These are phyloP conservation scores for Cebus imitator DNA, from an alignment of 2,113 vertebrate genomes.

Conservation along the genomic window DNA sequence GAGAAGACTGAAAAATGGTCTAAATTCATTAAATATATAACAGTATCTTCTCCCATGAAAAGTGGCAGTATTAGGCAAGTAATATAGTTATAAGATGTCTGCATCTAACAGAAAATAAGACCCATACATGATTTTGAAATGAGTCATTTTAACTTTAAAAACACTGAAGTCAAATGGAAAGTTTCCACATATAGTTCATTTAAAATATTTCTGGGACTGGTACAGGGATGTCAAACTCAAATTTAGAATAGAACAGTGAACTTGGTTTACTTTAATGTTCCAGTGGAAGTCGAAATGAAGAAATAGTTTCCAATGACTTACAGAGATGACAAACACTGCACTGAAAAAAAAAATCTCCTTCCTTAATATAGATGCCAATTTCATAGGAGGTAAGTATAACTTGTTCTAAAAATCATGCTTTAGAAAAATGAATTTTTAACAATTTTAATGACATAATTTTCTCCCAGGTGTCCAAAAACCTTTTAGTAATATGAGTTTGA, in stretches of 20 bases:
- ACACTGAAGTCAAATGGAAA: not conserved
- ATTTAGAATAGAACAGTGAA: not conserved
- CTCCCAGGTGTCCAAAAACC: not conserved
- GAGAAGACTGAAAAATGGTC: not conserved
- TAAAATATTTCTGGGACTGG: not conserved
- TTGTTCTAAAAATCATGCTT: not conserved
- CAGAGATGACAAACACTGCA: not conserved
- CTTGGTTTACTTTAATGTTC: not conserved
- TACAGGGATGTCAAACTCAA: not conserved
- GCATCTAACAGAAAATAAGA: not conserved
- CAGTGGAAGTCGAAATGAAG: not conserved
- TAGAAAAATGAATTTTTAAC: slow-evolving; percentile 39
- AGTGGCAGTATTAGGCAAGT: not conserved
- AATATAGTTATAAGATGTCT: not conserved
- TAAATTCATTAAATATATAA: not conserved
- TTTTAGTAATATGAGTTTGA: not conserved
- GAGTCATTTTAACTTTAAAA: not conserved
- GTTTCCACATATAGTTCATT: not conserved
- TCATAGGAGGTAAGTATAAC: not conserved
- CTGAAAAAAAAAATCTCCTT: not conserved
- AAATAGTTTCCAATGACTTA: not conserved
- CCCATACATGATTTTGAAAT: not conserved
- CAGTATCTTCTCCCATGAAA: not conserved
- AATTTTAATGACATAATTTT: not conserved
- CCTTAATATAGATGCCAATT: not conserved